phyloP scores from a whole-genome alignment of 2,797 vertebrate species.

The Myripristis murdjan region DNA sequence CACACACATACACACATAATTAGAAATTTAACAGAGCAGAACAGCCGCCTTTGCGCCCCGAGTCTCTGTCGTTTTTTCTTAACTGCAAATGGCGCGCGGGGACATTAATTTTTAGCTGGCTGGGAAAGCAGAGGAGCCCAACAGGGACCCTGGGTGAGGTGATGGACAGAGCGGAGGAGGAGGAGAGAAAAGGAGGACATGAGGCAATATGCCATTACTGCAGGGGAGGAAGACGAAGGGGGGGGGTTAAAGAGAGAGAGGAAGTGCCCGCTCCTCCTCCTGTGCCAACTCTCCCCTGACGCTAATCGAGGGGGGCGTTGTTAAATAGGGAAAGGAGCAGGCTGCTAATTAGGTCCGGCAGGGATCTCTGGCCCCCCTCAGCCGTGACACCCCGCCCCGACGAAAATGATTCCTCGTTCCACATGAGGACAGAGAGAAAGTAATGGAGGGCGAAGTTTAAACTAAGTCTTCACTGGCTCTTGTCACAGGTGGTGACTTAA shows the following conservation, averaged over 20 bases:
- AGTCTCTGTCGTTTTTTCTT: constrained; percentile 87
- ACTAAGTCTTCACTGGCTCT: constrained; percentile 63
- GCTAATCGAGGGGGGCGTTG: constrained; percentile 80
- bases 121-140: constrained; percentile 77
- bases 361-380: constrained; percentile 57
- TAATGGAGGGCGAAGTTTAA: constrained; percentile 69
- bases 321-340: constrained; percentile 80
- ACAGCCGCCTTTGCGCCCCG: constrained; percentile 81
- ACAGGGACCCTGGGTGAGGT: constrained; percentile 56
- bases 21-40: constrained; percentile 89
- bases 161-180: constrained; percentile 36
- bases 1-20: constrained; percentile 79
- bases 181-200: constrained; percentile 15
- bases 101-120: constrained; percentile 88
- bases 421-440: constrained; percentile 60
- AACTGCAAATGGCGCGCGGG: constrained; percentile 87
- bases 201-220: constrained; percentile 65
- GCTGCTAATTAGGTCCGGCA: constrained; percentile 82
- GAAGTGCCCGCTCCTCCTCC: constrained; percentile 54
- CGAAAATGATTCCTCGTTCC: constrained; percentile 64
- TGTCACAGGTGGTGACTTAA: constrained; percentile 34
- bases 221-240: constrained; percentile 41
- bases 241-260: constrained; percentile 33
- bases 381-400: constrained; percentile 19
- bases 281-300: constrained; percentile 57